Evolutionary conservation across 2,888 invertebrate genomes (phyloP).

Genomic region (Ametastegia equiseti): DNA sequence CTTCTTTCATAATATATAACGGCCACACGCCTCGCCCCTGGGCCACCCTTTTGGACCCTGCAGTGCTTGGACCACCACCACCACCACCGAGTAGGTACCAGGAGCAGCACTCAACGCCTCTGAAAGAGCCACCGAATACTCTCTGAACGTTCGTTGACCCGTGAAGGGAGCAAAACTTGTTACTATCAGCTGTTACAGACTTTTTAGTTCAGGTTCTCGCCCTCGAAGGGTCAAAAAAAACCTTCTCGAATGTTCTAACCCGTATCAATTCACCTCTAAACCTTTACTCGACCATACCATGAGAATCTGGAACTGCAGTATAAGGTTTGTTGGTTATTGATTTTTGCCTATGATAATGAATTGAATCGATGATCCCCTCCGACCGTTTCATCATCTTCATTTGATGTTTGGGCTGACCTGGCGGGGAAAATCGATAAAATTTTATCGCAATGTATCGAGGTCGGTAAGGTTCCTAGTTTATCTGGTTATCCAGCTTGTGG

Average conservation of each 20-base stretch:
- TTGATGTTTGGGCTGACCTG: not conserved
- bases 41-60: constrained; percentile 30
- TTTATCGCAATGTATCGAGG: not conserved
- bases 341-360: not conserved
- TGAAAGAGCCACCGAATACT: constrained; percentile 36
- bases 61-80: constrained; percentile 21
- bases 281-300: not conserved
- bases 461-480: constrained; percentile 8
- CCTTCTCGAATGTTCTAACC: not conserved
- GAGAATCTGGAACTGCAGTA: not conserved
- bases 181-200: constrained; percentile 44
- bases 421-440: not conserved
- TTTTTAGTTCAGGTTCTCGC: constrained; percentile 19
- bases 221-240: not conserved
- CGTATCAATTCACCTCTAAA: not conserved
- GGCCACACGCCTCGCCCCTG: constrained; percentile 9
- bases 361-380: not conserved
- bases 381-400: not conserved
- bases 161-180: constrained; percentile 44
- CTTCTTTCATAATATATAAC: constrained; percentile 62
- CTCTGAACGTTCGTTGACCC: constrained; percentile 42
- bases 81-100: too few relatives aligned
- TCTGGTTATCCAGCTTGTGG: constrained; percentile 15
- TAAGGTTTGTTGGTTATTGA: not conserved
- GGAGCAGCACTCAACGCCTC: constrained; percentile 40